Evolutionary conservation across 2,797 vertebrate genomes (phyloP), one percentile per base, ranked within the genome.

Genomic region (Sphenopsis melanotis): DNA sequence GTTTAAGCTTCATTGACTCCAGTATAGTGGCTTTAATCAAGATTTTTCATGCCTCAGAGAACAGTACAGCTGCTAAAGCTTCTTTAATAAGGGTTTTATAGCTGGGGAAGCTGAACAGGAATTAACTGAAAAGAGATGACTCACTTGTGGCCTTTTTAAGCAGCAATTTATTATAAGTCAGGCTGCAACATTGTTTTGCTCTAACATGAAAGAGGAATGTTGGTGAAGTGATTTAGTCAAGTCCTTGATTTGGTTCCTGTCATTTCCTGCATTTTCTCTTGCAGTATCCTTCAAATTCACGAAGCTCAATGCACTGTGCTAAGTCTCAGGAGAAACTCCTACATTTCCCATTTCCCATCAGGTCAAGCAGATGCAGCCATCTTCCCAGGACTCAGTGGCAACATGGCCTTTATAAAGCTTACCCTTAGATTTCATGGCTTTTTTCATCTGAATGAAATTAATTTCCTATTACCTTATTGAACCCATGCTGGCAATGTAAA

Each of bases 11-110:
- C 93, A 95, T 79, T 96, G 95, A 91, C 80, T 94, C 37, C 70
- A 66, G 70, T 72, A 95, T 93, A 83, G 77, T 3, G 13, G 94
- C 60, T 71, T 88, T 94, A 93, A 95, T 89, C 83, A 94, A 84
- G 81, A 76, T 92, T 93, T 91, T 88, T 93, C 83, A 96, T 95
- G 96, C 92, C 57, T 93, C 90, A 97, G 68, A 94, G 85, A 93
- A 65, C 88, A 95, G 95, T 32, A 94, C 90, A 95, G 89, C 94
- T 92, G 86, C 89, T 95, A 96, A 96, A 89, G 21, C 82, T 92
- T 95, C 84, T 92, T 93, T 93, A 95, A 90, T 89, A 92, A 65
- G 87, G 69, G 79, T 75, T 96, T 93, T 94, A 87, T 64, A 88
- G 71, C 39, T 74, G 57, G 19, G 37, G 75, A 92, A 83, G 59